Conservation (phyloP, 2,113 vertebrate species). For the Sciurus niger region DNA sequence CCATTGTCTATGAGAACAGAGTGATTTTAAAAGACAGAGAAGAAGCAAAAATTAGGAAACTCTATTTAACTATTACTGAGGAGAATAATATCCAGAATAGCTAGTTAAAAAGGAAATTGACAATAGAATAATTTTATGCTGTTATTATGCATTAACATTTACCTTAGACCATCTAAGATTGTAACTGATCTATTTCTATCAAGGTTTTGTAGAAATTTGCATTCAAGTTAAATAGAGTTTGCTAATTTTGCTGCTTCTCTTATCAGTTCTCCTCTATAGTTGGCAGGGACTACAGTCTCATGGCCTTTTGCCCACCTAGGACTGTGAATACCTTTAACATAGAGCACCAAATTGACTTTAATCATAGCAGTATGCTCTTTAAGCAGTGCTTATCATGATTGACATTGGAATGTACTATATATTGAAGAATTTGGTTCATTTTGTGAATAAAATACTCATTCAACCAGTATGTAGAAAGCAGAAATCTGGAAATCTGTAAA, state of each 20-base stretch:
- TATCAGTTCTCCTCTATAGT: not conserved
- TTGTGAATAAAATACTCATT: not conserved
- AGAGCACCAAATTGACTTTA: not conserved
- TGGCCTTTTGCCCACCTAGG: not conserved
- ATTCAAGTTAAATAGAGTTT: too few relatives aligned
- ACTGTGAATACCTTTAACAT: not conserved
- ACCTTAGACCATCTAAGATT: slow-evolving; percentile 1
- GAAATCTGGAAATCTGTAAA: not conserved
- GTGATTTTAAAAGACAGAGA: not conserved
- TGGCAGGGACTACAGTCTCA: not conserved
- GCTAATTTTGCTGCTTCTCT: too few relatives aligned
- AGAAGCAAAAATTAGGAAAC: not conserved
- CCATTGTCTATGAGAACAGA: not conserved
- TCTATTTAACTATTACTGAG: not conserved
- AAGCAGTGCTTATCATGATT: not conserved
- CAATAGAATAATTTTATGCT: not conserved
- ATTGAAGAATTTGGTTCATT: not conserved
- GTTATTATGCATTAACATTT: slow-evolving; percentile 17
- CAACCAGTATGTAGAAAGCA: not conserved
- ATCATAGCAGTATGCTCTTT: not conserved
- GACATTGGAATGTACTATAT: not conserved
- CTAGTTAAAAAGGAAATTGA: not conserved
- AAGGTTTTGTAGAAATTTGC: not conserved
- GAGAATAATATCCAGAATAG: not conserved
- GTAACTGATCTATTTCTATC: not conserved